A percentile compares a stretch with the other conserved stretches of the same genome.
Conservation (phyloP, 1,140 invertebrate genomes). For the Neuroterus valhalla region DNA sequence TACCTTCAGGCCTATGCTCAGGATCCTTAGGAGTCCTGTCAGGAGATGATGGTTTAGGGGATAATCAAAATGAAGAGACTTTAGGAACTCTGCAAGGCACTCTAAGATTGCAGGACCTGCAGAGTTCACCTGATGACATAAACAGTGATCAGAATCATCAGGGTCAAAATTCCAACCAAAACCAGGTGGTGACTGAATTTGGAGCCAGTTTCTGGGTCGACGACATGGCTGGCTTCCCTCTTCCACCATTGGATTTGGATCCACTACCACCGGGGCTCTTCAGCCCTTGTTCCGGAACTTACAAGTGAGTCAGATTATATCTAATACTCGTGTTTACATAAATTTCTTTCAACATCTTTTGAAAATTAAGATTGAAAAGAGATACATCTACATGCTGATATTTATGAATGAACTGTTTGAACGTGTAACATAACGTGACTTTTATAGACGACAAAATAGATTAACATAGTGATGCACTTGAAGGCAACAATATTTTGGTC, state of each 20-base stretch:
- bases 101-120: slow-evolving; percentile 68
- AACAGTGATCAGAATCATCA: slow-evolving; percentile 63
- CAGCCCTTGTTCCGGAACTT: slow-evolving; percentile 82
- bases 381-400: no score
- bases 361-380: no score
- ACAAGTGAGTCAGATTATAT: slow-evolving; percentile 78
- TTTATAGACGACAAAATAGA: no score
- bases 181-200: slow-evolving; percentile 69
- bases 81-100: slow-evolving; percentile 63
- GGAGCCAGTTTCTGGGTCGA: slow-evolving; percentile 80
- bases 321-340: background rate
- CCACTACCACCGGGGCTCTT: slow-evolving; percentile 81
- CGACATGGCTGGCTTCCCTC: slow-evolving; percentile 87
- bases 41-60: slow-evolving; percentile 62
- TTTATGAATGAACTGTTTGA: no score
- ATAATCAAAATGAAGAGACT: slow-evolving; percentile 64
- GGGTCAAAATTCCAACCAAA: slow-evolving; percentile 62
- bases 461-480: no score
- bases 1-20: slow-evolving; percentile 69
- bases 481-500: no score
- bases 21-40: slow-evolving; percentile 66
- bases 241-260: slow-evolving; percentile 85
- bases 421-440: no score
- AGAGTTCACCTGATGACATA: slow-evolving; percentile 65
- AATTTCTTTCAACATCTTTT: no score